A percentile compares a stretch with the other conserved stretches of the same genome.
Conservation (phyloP, 2,797 vertebrate species). For the Premnoplex brunnescens region DNA sequence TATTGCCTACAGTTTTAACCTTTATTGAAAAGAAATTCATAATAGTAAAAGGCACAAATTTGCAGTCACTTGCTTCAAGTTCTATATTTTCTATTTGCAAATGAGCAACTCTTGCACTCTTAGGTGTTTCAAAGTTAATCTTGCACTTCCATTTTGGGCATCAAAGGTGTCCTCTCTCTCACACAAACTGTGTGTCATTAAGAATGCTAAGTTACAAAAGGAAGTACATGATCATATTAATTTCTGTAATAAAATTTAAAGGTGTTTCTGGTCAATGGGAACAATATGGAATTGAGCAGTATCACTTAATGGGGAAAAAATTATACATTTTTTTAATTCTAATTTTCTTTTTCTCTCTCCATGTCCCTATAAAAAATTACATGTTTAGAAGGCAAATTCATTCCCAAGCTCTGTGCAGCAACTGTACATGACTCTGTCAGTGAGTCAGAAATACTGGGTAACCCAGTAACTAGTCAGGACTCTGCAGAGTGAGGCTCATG, state of each 20-base stretch:
- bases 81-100: background rate
- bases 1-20: background rate
- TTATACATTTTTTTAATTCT: background rate
- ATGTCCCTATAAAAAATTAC: background rate
- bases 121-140: background rate
- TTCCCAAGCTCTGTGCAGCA: background rate
- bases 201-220: background rate
- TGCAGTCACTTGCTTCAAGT: background rate
- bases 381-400: background rate
- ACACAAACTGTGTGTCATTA: background rate
- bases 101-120: background rate
- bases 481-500: background rate
- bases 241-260: background rate
- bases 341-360: background rate
- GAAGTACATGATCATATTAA: background rate
- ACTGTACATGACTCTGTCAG: background rate
- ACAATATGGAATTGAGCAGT: background rate
- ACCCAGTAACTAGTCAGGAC: background rate
- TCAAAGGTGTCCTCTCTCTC: background rate
- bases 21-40: background rate
- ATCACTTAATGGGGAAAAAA: background rate
- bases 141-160: background rate
- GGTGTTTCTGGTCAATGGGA: background rate
- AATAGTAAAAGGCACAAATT: background rate
- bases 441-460: background rate